Conservation (phyloP, 2,888 invertebrate species). For the Meloe dianella region DNA sequence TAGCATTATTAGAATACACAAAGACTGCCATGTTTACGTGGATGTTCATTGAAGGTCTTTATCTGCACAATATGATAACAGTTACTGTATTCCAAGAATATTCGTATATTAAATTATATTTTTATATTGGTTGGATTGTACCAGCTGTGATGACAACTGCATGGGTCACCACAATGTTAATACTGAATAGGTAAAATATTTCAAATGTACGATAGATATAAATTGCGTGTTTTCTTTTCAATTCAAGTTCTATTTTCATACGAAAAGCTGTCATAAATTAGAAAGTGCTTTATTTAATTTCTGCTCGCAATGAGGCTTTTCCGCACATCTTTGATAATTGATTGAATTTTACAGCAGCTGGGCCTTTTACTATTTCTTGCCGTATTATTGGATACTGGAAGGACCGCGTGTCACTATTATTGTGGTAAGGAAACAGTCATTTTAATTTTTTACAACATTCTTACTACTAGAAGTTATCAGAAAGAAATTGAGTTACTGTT, state of each 20-base stretch:
- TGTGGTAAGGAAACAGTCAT: conserved; percentile 65
- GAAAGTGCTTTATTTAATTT: neutral
- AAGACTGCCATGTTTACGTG: conserved; percentile 93
- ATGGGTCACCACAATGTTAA: conserved; percentile 70
- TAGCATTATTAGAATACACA: conserved; percentile 78
- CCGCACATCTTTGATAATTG: neutral
- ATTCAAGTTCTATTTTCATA: no score
- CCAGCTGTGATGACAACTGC: conserved; percentile 71
- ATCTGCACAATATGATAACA: conserved; percentile 84
- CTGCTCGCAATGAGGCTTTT: neutral
- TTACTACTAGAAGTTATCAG: no score
- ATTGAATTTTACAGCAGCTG: conserved; percentile 60
- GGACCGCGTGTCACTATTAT: conserved; percentile 83
- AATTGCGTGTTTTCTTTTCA: neutral
- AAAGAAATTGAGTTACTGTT: no score
- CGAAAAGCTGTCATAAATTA: no score
- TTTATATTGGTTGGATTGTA: conserved; percentile 75
- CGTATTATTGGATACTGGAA: conserved; percentile 89
- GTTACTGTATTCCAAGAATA: conserved; percentile 74
- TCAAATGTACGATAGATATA: no score
- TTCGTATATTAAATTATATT: conserved; percentile 67
- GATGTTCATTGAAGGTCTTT: conserved; percentile 96
- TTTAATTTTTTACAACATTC: conserved; percentile 1
- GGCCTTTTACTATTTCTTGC: conserved; percentile 83
- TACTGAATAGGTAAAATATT: conserved; percentile 47